These are phyloP conservation scores for Rambutsinella grinnellia DNA, from an alignment of 2,888 invertebrate species.

Conservation along the genomic window DNA sequence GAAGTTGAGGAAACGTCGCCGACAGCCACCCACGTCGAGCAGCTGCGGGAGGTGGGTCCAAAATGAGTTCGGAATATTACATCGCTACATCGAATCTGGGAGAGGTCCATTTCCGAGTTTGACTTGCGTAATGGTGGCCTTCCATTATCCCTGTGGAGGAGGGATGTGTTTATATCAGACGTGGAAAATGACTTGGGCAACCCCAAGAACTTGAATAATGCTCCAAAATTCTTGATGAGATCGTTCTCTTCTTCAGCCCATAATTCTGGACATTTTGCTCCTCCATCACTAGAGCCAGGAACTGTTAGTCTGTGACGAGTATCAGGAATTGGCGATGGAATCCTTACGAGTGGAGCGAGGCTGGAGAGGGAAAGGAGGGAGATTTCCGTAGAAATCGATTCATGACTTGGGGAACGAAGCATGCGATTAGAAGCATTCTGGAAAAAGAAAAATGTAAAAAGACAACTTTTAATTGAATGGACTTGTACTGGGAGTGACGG, in stretches of 20 bases:
- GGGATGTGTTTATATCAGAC: conserved; percentile 75
- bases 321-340: conserved; percentile 66
- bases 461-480: too few species aligned
- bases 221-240: conserved; percentile 83
- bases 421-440: conserved; percentile 71
- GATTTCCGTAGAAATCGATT: conserved; percentile 86
- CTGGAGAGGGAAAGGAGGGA: conserved; percentile 84
- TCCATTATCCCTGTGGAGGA: conserved; percentile 61
- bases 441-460: too few species aligned
- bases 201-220: conserved; percentile 82
- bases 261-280: conserved; percentile 72
- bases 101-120: conserved; percentile 75
- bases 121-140: conserved; percentile 67
- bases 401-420: conserved; percentile 84
- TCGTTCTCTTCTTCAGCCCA: conserved; percentile 84
- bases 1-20: conserved; percentile 83
- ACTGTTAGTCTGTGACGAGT: conserved; percentile 65
- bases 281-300: conserved; percentile 61
- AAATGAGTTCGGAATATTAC: conserved; percentile 72
- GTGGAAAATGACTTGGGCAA: conserved; percentile 89
- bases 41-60: conserved; percentile 78
- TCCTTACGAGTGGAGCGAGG: conserved; percentile 69
- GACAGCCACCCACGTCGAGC: conserved; percentile 90
- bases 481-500: neutral
- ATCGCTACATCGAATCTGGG: conserved; percentile 71